A percentile compares a stretch with the other conserved stretches of the same genome.
Evolutionary conservation across 1,140 invertebrate species (phyloP).

Genomic region (Drosophila truncata): DNA sequence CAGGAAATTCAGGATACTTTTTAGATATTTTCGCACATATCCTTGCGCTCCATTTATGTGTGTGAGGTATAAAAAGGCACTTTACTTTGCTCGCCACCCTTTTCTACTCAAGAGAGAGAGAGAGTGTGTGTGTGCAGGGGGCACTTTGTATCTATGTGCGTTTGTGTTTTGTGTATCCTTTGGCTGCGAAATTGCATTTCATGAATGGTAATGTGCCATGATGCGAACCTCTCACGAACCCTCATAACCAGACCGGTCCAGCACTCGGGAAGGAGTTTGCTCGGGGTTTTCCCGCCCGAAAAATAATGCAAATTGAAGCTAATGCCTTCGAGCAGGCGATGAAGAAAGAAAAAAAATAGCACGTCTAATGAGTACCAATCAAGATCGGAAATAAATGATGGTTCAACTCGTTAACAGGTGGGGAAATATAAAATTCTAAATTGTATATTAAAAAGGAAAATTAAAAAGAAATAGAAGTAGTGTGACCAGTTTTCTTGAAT

Average conservation of each 20-base stretch:
- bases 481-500: no score
- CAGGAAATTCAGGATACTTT: neutral
- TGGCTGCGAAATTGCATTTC: slow-evolving; percentile 79
- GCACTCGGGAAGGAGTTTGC: neutral
- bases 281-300: slow-evolving; percentile 14
- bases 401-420: slow-evolving; percentile 22
- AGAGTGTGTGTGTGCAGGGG: slow-evolving; percentile 17
- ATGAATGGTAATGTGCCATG: slow-evolving; percentile 81
- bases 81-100: slow-evolving; percentile 49
- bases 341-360: neutral
- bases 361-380: slow-evolving; percentile 21
- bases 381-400: slow-evolving; percentile 25
- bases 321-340: slow-evolving; percentile 33
- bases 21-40: slow-evolving; percentile 8
- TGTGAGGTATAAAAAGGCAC: slow-evolving; percentile 62
- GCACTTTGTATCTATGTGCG: slow-evolving; percentile 57
- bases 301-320: slow-evolving; percentile 52
- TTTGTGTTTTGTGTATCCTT: slow-evolving; percentile 62
- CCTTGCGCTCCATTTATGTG: neutral
- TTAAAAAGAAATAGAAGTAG: no score
- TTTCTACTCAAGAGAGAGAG: neutral
- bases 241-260: slow-evolving; percentile 2
- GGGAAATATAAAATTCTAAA: neutral
- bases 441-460: neutral
- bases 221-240: slow-evolving; percentile 46